Percentiles rank a stretch among this genome's conserved stretches.
phyloP scores from a whole-genome alignment of 23 tunicate species.

The Styela clava region DNA sequence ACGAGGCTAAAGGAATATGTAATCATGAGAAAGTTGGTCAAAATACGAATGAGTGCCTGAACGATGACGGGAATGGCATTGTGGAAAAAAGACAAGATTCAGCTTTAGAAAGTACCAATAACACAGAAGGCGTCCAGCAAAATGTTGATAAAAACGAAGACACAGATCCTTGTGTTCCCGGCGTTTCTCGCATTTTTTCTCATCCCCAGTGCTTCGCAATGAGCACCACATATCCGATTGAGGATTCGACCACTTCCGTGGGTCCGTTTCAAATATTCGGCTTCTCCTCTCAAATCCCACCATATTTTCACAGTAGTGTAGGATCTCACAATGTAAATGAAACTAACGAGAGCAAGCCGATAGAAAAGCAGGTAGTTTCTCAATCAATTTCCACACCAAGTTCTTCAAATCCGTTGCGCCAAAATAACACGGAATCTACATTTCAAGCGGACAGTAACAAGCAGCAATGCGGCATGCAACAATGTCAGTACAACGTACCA shows the following conservation, averaged over 20 bases:
- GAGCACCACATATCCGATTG: not conserved
- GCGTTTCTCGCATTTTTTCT: not conserved
- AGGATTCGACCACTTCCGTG: not conserved
- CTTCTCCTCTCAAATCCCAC: not conserved
- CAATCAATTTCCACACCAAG: not conserved
- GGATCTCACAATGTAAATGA: not conserved
- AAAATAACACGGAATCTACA: not conserved
- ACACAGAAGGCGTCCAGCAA: too few relatives aligned
- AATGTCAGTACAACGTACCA: not conserved
- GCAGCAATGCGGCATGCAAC: not conserved
- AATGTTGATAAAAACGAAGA: too few relatives aligned
- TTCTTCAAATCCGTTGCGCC: not conserved
- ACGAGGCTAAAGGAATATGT: not conserved
- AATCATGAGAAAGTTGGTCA: too few relatives aligned
- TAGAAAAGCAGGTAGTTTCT: not conserved
- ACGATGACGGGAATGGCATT: too few relatives aligned
- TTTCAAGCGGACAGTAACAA: not conserved
- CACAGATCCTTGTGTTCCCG: too few relatives aligned
- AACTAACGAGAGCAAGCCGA: not conserved
- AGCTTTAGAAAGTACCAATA: too few relatives aligned
- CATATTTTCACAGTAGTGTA: not conserved
- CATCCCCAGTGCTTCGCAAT: not conserved
- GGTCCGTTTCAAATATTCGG: not conserved
- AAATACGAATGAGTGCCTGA: too few relatives aligned
- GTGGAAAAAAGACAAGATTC: too few relatives aligned